Percentiles rank a stretch among this genome's conserved stretches.
Conservation (phyloP, 2,888 invertebrate genomes). For the Choreutis nemorana region DNA sequence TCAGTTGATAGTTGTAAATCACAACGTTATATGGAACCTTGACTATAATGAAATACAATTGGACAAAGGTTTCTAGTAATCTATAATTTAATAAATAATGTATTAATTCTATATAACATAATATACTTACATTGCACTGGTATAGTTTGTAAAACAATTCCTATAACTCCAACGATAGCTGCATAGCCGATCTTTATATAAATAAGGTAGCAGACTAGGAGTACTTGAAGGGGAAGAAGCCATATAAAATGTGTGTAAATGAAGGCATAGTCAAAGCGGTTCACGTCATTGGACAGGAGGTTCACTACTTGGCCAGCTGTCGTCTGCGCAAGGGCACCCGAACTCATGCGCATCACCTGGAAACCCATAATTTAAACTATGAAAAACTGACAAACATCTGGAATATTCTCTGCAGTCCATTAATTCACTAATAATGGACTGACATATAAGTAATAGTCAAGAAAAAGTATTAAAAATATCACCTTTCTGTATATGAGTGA, state of each 20-base stretch:
- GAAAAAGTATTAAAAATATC: conserved; percentile 12
- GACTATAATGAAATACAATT: too few relatives aligned
- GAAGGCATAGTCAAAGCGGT: conserved; percentile 87
- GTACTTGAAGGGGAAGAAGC: conserved; percentile 79
- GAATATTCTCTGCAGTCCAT: background rate
- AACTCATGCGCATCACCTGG: conserved; percentile 73
- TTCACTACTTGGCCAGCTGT: conserved; percentile 92
- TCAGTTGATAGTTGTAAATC: too few relatives aligned
- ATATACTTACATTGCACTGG: conserved; percentile 80
- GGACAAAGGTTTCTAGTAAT: too few relatives aligned
- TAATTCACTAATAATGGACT: background rate
- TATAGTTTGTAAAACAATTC: conserved; percentile 79
- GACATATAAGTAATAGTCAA: background rate
- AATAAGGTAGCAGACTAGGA: conserved; percentile 76
- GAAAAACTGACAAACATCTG: background rate
- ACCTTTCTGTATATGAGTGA: conserved; percentile 89
- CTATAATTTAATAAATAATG: too few relatives aligned
- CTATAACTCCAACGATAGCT: conserved; percentile 79
- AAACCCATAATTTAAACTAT: background rate
- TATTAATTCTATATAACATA: too few relatives aligned
- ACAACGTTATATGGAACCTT: too few relatives aligned
- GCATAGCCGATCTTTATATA: conserved; percentile 78
- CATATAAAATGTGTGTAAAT: conserved; percentile 88
- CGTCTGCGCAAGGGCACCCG: conserved; percentile 85
- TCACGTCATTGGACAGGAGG: conserved; percentile 92